Conservation (phyloP, 2,888 invertebrate species). For the Spilarctia lutea region DNA sequence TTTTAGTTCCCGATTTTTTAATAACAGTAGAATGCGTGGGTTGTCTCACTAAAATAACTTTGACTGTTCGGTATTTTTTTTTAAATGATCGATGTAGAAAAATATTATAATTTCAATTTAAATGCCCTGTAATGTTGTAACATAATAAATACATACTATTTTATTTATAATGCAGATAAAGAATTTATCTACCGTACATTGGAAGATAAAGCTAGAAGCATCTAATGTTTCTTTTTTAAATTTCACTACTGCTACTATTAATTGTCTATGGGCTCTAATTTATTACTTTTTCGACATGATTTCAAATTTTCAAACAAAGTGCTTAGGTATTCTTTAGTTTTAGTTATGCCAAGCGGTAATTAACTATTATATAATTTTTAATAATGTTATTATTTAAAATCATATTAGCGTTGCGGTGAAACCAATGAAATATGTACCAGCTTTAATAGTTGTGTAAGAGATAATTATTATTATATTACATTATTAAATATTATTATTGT, state of each 20-base stretch:
- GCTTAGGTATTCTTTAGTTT: slow-evolving; percentile 1
- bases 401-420: slow-evolving; percentile 72
- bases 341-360: slow-evolving; percentile 26
- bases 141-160: background rate
- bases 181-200: background rate
- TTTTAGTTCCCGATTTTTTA: background rate
- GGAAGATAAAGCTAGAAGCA: background rate
- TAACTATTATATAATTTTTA: slow-evolving; percentile 16
- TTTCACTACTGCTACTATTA: background rate
- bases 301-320: background rate
- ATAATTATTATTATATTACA: slow-evolving; percentile 70
- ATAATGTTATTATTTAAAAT: slow-evolving; percentile 39
- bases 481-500: slow-evolving; percentile 75
- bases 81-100: background rate
- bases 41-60: background rate
- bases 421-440: slow-evolving; percentile 78
- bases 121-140: background rate
- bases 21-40: background rate
- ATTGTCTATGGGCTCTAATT: background rate
- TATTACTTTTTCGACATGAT: background rate
- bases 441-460: slow-evolving; percentile 83
- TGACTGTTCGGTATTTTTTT: background rate
- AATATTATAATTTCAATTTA: background rate
- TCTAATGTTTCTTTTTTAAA: background rate
- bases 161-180: background rate